These are phyloP conservation scores for Rutpela maculata DNA, from an alignment of 2,888 invertebrate genomes.

Conservation along the genomic window DNA sequence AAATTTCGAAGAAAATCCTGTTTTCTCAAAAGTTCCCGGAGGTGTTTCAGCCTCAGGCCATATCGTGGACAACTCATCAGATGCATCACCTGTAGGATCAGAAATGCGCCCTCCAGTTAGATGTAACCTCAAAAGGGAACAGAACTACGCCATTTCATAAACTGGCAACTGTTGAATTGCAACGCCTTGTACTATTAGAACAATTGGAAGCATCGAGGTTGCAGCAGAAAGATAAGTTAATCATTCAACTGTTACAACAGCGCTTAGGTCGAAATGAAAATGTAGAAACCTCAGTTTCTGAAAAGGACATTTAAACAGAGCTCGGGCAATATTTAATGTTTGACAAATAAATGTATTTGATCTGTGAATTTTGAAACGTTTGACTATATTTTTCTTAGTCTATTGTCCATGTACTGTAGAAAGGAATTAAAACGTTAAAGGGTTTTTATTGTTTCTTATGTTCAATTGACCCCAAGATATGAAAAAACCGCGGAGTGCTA, in stretches of 20 bases:
- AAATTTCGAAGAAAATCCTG: conserved; percentile 34
- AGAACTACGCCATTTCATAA: conserved; percentile 5
- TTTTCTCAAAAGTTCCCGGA: conserved; percentile 32
- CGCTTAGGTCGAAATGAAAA: conserved; percentile 27
- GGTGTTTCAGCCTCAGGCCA: conserved; percentile 23
- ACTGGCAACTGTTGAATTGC: background rate
- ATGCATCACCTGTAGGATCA: conserved; percentile 2
- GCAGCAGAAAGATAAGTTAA: conserved; percentile 23
- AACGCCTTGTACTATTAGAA: too few relatives aligned
- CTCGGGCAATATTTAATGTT: conserved; percentile 5
- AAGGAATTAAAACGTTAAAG: too few relatives aligned
- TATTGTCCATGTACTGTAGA: too few relatives aligned
- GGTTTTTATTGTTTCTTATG: too few relatives aligned
- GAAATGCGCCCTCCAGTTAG: background rate
- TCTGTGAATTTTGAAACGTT: background rate
- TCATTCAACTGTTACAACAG: conserved; percentile 34
- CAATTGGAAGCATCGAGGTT: conserved; percentile 15
- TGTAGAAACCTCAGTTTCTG: conserved; percentile 12
- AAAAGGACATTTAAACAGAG: conserved; percentile 19
- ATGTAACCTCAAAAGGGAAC: too few relatives aligned
- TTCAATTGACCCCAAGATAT: too few relatives aligned
- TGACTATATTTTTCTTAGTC: too few relatives aligned
- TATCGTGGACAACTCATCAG: conserved; percentile 15
- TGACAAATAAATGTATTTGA: conserved; percentile 14
- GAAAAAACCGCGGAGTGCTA: too few relatives aligned